Base-by-base conservation (phyloP, 2,113 vertebrate genomes). In the Talpa occidentalis region DNA sequence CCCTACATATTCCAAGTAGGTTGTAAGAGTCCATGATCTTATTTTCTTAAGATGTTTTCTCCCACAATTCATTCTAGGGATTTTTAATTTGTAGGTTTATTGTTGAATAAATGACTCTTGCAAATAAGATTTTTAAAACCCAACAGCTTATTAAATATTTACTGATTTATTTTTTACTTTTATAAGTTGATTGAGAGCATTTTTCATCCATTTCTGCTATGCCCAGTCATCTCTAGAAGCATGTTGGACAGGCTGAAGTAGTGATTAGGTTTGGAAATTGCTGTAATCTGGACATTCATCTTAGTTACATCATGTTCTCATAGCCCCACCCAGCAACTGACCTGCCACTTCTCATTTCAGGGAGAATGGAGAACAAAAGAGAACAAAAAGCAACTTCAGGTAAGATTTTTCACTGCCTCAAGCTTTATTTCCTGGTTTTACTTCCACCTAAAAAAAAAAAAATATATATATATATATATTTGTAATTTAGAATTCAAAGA, bases 271-370 rank as follows among this genome's bases (percentile, higher is more conserved):
- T 62, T 92, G 47, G 47, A 92, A 69, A 32, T 26, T 52, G 28
- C 42, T 1, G 1, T 72, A 30, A 64, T n/a, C 10, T 49, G 7
- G 10, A 2, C 22, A 81, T 84, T 90, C 32, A 5, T 93, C 30
- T 72, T 59, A 32, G 6, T 64, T 35, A 21, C 40, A 40, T 26
- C 28, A 47, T 37, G 40, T 77, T 90, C 22, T 77, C 22, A 60
- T 32, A 32, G 10, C 6, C 56, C 7, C 30, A 7, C 1, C 17
- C 17, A 72, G 19, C 24, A 90, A 77, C 89, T 96, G 76, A 87
- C 35, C 59, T 95, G 47, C n/a, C 42, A 21, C 64, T 88, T 96
- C 62, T 97, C 64, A 35, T 97, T 97, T 69, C 87, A 97, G 97
- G 90, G 56, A 94, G 49, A 95, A 26, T 72, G 30, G 93, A 96